phyloP scores from a whole-genome alignment of 2,113 vertebrate species.

The Oplegnathus fasciatus region DNA sequence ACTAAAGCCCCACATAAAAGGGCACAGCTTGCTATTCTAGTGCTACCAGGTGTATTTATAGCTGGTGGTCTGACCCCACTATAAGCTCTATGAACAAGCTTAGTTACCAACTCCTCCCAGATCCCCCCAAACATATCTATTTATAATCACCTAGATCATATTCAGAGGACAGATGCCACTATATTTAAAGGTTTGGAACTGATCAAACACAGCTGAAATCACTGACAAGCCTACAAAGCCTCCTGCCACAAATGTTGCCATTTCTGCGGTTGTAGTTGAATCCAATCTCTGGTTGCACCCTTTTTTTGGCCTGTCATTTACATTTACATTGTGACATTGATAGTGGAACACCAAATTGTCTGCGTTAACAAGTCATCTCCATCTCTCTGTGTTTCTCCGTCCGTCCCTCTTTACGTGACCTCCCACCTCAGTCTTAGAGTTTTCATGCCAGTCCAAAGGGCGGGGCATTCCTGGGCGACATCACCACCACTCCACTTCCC shows the following conservation, averaged over 20 bases:
- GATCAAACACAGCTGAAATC: constrained; percentile 66
- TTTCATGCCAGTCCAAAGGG: constrained; percentile 89
- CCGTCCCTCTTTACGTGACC: constrained; percentile 2
- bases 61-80: constrained; percentile 69
- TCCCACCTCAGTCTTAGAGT: constrained; percentile 81
- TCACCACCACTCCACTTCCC: constrained; percentile 85
- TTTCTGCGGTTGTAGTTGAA: constrained; percentile 35
- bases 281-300: constrained; percentile 19
- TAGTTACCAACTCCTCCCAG: constrained; percentile 65
- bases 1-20: constrained; percentile 74
- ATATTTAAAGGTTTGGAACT: constrained; percentile 57
- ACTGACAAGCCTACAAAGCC: constrained; percentile 49
- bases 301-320: constrained; percentile 25
- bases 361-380: constrained; percentile 1
- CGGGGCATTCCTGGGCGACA: constrained; percentile 87
- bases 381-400: not conserved
- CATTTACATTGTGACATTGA: constrained; percentile 25
- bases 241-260: constrained; percentile 57
- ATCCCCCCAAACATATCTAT: constrained; percentile 71
- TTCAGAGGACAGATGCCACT: constrained; percentile 53
- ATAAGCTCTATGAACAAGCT: constrained; percentile 70
- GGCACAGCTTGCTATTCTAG: constrained; percentile 76
- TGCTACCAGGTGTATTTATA: constrained; percentile 76
- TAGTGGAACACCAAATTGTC: not conserved
- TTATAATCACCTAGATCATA: constrained; percentile 68